These are phyloP conservation scores for Meganola albula DNA, from an alignment of 2,888 invertebrate species.

Conservation along the genomic window DNA sequence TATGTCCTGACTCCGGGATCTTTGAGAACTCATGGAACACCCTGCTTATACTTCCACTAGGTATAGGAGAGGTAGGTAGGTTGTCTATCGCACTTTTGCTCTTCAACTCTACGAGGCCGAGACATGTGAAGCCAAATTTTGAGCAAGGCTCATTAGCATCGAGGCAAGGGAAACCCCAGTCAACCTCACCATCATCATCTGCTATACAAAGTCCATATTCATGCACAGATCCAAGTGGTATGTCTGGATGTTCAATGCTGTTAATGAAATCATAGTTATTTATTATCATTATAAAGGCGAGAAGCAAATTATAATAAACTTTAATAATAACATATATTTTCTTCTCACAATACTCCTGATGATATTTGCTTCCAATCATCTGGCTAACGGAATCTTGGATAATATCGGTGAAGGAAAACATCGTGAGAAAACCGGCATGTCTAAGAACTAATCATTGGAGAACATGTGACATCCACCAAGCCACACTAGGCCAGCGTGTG, in stretches of 20 bases:
- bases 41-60: conserved; percentile 54
- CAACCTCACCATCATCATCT: conserved; percentile 97
- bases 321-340: too few relatives aligned
- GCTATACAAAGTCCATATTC: conserved; percentile 94
- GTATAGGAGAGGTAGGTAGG: conserved; percentile 53
- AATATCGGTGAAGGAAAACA: too few relatives aligned
- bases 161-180: conserved; percentile 94
- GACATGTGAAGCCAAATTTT: conserved; percentile 93
- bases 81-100: conserved; percentile 43
- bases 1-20: conserved; percentile 50
- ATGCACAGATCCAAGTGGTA: conserved; percentile 79
- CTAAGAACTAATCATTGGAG: too few relatives aligned
- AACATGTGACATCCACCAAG: too few relatives aligned
- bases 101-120: conserved; percentile 90
- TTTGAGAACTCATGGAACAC: conserved; percentile 58
- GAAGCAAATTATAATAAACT: too few relatives aligned
- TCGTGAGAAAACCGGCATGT: too few relatives aligned
- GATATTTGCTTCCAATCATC: too few relatives aligned
- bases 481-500: too few relatives aligned
- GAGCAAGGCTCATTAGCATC: conserved; percentile 92
- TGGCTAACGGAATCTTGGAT: too few relatives aligned
- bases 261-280: too few relatives aligned
- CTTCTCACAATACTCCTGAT: too few relatives aligned
- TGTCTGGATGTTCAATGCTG: conserved; percentile 81
- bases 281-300: too few relatives aligned